These are phyloP conservation scores for Rhyzopertha dominica DNA, from an alignment of 1,140 invertebrate species.

Conservation along the genomic window DNA sequence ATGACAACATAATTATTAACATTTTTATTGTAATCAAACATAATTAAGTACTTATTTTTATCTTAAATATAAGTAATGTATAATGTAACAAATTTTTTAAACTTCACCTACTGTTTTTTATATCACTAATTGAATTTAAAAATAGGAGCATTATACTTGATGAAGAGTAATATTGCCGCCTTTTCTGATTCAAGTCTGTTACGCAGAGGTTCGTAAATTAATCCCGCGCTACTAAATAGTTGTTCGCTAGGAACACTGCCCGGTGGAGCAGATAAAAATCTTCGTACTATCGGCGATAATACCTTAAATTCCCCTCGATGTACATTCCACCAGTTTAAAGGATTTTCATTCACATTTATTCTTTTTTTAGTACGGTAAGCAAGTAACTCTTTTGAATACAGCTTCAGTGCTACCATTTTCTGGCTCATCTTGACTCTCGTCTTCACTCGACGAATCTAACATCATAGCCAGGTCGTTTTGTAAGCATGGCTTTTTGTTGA, in stretches of 20 bases:
- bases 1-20: slow-evolving; percentile 11
- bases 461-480: slow-evolving; percentile 19
- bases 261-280: slow-evolving; percentile 30
- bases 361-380: too few species aligned
- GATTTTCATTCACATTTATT: too few species aligned
- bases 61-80: too few species aligned
- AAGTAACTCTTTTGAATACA: too few species aligned
- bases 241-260: slow-evolving; percentile 31
- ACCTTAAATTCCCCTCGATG: too few species aligned
- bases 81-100: too few species aligned
- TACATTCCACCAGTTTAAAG: too few species aligned
- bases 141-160: slow-evolving; percentile 33
- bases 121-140: slow-evolving; percentile 30
- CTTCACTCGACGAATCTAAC: slow-evolving; percentile 23
- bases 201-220: slow-evolving; percentile 31
- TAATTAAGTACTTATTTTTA: slow-evolving; percentile 5
- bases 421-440: slow-evolving; percentile 21
- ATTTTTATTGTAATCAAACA: slow-evolving; percentile 4
- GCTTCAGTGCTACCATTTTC: too few species aligned
- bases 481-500: slow-evolving; percentile 20
- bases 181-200: slow-evolving; percentile 30
- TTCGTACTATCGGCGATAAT: too few species aligned
- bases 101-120: slow-evolving; percentile 13
- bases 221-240: slow-evolving; percentile 29
- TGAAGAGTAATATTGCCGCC: slow-evolving; percentile 33